Evolutionary conservation across 2,888 invertebrate species (phyloP), one percentile per base, ranked within the genome.

Genomic region (Xestia rhomboidea): DNA sequence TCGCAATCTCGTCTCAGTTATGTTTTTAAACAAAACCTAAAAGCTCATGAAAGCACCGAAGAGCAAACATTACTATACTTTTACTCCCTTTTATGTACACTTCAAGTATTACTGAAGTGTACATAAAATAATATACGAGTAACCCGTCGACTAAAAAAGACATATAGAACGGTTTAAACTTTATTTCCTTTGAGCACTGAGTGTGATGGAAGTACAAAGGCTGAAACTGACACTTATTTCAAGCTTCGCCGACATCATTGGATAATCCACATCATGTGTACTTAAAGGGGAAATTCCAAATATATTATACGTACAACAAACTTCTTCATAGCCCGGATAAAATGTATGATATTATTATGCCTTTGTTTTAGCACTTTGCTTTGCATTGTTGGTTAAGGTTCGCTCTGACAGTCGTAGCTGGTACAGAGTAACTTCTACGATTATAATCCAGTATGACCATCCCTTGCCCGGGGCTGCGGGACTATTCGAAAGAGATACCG

Each of bases 171-270:
- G 57, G 82, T 82, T 85, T 57, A 85, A 82, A 83, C 73, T 83
- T 83, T 83, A 85, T 83, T 83, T 83, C 78, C 86, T 82, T 82
- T 85, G 82, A 85, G 78, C 83, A 83, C 83, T 82, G 73, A 78
- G 60, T 68, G 83, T 68, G 71, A 82, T 83, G 77, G 73, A 74
- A 82, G 68, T 73, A 83, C 83, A 83, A 85, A 85, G 77, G 85
- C 77, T 85, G 84, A 68, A 81, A 82, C 82, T 85, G 78, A 77
- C 83, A 68, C 71, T 86, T 70, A 82, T 77, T 82, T 85, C 64
- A 77, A 81, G 82, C 73, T 76, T 44, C 67, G 64, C 71, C 66
- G 67, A 83, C 72, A 77, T 66, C 72, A 82, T 83, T 73, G 85
- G 70, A 75, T 81, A 79, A 83, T 83, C 67, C 54, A 71, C 72